Evolutionary conservation across 2,113 vertebrate genomes (phyloP).

Genomic region (Raja brachyura): DNA sequence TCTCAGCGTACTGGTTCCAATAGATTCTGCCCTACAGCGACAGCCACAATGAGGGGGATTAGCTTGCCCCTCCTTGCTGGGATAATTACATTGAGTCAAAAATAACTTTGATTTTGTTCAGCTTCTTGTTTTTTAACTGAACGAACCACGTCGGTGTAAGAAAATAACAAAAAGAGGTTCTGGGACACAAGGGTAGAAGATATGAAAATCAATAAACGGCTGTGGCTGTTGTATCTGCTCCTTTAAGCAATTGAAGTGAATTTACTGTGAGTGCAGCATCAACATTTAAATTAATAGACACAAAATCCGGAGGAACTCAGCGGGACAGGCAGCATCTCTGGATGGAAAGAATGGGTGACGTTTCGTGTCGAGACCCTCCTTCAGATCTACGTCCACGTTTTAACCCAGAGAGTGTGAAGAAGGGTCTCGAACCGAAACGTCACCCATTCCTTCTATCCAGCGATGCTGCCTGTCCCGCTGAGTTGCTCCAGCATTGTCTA

Average conservation of each 20-base stretch:
- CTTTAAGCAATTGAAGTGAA: neutral
- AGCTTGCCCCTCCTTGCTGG: neutral
- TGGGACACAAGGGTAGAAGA: neutral
- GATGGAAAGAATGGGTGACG: too few relatives aligned
- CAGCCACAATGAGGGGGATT: neutral
- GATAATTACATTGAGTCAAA: constrained; percentile 20
- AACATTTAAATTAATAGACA: neutral
- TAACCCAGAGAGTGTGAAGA: too few relatives aligned
- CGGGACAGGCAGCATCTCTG: too few relatives aligned
- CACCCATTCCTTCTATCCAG: too few relatives aligned
- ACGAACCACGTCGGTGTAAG: neutral
- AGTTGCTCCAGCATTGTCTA: too few relatives aligned
- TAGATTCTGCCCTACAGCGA: constrained; percentile 12
- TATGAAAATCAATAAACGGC: neutral
- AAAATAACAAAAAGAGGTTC: neutral
- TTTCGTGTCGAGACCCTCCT: too few relatives aligned
- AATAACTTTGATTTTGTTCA: neutral
- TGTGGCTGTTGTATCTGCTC: too few relatives aligned
- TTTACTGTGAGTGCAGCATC: neutral
- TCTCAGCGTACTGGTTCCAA: neutral
- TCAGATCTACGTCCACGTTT: too few relatives aligned
- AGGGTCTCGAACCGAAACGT: too few relatives aligned
- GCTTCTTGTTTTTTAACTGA: neutral
- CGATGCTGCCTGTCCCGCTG: too few relatives aligned
- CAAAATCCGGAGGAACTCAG: too few relatives aligned